Evolutionary conservation across 2,797 vertebrate species (phyloP), one percentile per base, ranked within the genome.

Genomic region (Bovichtus variegatus): DNA sequence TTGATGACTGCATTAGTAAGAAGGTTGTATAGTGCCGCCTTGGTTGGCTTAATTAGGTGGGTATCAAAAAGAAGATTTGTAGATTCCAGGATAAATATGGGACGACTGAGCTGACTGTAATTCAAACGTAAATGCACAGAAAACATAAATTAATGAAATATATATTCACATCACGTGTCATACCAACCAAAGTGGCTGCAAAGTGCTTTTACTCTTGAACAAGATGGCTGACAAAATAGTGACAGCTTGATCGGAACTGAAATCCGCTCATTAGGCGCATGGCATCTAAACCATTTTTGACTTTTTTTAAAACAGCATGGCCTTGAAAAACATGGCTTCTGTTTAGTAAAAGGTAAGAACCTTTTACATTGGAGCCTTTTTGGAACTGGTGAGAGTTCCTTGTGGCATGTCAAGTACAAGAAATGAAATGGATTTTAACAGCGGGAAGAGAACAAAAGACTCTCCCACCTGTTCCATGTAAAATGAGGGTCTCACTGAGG

Each of bases 351-450:
- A 89, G 78, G 81, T 67, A 84, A 36, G 71, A 90, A 87, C 64
- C 87, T 91, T 87, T 93, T 94, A 91, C 86, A 78, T 89, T 77
- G 84, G 84, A 87, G 87, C 57, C 77, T 87, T 87, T 88, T 67
- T 86, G 87, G 82, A 86, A 89, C 74, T 76, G 89, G 84, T 75
- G 92, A 93, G 89, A 86, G 87, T 93, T 94, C 91, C 92, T 93
- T 71, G 87, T 90, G 92, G 90, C 89, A 89, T 93, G 93, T 94
- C 95, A 95, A 94, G 90, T 91, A 92, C 91, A 87, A 93, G 90
- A 90, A 94, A 91, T 93, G 93, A 95, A 96, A 95, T 95, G 94
- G 93, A 94, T 95, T 95, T 95, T 92, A 95, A 92, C 94, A 95
- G 94, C 94, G 58, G 94, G 93, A 94, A 82, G 89, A 95, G 94